phyloP scores from a whole-genome alignment of 92 coral and sea anemone genomes.

The Epizoanthus ramosus region DNA sequence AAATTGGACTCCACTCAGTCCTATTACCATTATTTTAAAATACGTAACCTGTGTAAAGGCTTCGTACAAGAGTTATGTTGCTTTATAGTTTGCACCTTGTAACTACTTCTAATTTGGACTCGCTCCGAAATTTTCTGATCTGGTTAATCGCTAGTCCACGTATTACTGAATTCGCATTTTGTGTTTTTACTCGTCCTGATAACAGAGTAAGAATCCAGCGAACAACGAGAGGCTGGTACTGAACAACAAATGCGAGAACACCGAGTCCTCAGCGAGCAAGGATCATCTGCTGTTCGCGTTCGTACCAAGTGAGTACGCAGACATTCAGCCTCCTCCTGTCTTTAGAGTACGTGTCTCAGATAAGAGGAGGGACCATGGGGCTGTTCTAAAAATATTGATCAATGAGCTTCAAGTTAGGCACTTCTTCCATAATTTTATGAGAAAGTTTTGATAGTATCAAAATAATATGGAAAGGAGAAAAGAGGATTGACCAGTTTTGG shows the following conservation, averaged over 20 bases:
- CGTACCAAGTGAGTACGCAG: conserved; percentile 81
- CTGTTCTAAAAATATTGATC: too few relatives aligned
- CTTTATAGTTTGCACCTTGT: background rate
- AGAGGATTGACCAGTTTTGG: too few relatives aligned
- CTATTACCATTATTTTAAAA: too few relatives aligned
- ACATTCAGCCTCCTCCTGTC: background rate
- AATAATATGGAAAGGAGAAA: too few relatives aligned
- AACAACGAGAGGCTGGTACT: conserved; percentile 73
- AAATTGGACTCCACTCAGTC: too few relatives aligned
- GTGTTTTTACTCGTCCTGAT: background rate
- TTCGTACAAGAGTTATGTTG: too few relatives aligned
- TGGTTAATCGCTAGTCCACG: background rate
- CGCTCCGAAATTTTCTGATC: background rate
- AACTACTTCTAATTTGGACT: background rate
- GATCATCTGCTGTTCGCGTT: conserved; percentile 79
- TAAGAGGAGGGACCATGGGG: too few relatives aligned
- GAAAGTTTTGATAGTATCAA: too few relatives aligned
- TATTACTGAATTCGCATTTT: background rate
- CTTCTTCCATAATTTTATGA: too few relatives aligned
- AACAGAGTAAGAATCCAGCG: conserved; percentile 69
- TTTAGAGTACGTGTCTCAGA: too few relatives aligned
- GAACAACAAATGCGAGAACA: conserved; percentile 86
- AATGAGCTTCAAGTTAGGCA: too few relatives aligned
- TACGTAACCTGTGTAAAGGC: too few relatives aligned
- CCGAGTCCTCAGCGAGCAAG: conserved; percentile 57